A percentile compares a stretch with the other conserved stretches of the same genome.
Conservation (phyloP, 2,113 vertebrate genomes). For the Otolemur garnettii region DNA sequence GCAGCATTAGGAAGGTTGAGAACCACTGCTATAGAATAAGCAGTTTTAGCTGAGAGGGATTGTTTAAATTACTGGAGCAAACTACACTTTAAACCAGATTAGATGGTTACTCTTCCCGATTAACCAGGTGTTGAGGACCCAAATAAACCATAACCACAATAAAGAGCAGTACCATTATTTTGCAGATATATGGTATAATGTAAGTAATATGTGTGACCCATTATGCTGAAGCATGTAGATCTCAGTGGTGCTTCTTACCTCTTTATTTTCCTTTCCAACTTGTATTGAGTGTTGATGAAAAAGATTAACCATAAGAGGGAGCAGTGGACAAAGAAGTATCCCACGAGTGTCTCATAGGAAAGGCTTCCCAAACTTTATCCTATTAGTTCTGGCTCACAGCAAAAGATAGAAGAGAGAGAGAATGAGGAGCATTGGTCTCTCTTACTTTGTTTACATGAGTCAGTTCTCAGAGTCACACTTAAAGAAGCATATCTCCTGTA, state of each 20-base stretch:
- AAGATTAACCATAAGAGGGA: constrained; percentile 19
- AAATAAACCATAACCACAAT: not conserved
- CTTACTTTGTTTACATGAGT: not conserved
- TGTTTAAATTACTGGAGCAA: constrained; percentile 24
- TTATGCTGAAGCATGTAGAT: not conserved
- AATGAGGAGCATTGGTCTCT: not conserved
- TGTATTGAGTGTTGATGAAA: not conserved
- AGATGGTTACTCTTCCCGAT: not conserved
- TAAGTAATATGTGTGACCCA: not conserved
- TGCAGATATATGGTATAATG: not conserved
- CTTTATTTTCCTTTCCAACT: not conserved
- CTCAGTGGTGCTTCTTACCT: not conserved
- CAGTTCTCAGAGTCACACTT: not conserved
- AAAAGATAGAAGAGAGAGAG: not conserved
- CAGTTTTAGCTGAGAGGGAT: not conserved
- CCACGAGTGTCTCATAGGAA: not conserved
- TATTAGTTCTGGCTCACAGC: constrained; percentile 20
- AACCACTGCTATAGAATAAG: not conserved
- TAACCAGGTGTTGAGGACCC: not conserved
- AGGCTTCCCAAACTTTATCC: not conserved
- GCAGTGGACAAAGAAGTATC: constrained; percentile 13
- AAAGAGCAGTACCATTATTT: not conserved
- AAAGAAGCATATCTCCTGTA: constrained; percentile 34
- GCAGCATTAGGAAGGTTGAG: too few species aligned
- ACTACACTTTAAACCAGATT: not conserved